Evolutionary conservation across 1,140 invertebrate species (phyloP), one percentile per base, ranked within the genome.

Genomic region (Babylonia areolata): DNA sequence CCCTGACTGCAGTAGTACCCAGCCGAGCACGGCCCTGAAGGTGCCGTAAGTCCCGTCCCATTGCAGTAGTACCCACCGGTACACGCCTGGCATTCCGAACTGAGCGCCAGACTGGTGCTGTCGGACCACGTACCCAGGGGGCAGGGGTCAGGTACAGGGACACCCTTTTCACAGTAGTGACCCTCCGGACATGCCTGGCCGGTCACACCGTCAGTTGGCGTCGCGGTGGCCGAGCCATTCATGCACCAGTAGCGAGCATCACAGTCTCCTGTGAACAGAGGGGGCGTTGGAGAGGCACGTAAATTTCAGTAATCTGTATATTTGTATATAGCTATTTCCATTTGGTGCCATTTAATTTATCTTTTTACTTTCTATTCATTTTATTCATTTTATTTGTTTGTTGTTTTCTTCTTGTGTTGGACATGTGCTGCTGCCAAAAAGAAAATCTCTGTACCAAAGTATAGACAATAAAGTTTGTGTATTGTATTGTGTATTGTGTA

Each of bases 51-150:
- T 33, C 93, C 93, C 1, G 90, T 91, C 17, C 84, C 89, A 69
- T 90, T 90, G 89, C 93, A 94, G 86, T 93, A 94, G 85, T 89
- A 91, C 46, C 92, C 92, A 33, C 91, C 92, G 42, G 90, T 58
- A 84, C 93, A 94, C 33, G 87, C 78, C 15, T 84, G 85, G 86
- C 93, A 94, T 73, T 93, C 90, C 15, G 77, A 80, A 33, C 82
- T 86, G 12, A 78, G 83, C 12, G 46, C 81, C n/a, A 94, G 88
- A 1, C 93, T 92, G 23, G 91, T 92, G 83, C 89, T 93, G 89
- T 91, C 91, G 12, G 92, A 93, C 90, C 87, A 90, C 1, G 92
- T 93, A 17, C 93, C 93, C 17, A 91, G 28, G 23, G 92, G 93
- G 84, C 93, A 94, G 5, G 89, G 90, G 6, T 82, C 54, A 28